phyloP scores from a whole-genome alignment of 1,140 invertebrate genomes.

The Dermatophagoides farinae region DNA sequence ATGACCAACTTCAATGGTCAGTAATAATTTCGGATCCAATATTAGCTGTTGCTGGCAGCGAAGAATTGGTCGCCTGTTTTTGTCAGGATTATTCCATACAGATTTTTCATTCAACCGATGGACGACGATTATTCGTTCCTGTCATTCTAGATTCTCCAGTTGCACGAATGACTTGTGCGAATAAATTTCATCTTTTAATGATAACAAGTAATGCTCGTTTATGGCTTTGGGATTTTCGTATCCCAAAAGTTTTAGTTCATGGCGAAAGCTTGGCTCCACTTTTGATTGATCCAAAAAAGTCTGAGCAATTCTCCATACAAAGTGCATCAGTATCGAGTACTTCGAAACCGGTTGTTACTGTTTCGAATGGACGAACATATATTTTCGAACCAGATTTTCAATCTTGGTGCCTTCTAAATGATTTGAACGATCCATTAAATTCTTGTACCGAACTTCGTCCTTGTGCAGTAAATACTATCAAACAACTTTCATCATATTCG shows the following conservation, averaged over 20 bases:
- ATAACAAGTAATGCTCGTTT: conserved; percentile 20
- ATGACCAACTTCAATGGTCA: conserved; percentile 9
- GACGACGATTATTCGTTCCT: conserved; percentile 36
- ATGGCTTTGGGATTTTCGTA: conserved; percentile 21
- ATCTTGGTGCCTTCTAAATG: conserved; percentile 33
- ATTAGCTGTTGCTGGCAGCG: conserved; percentile 11
- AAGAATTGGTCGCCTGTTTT: conserved; percentile 34
- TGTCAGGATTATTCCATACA: conserved; percentile 44
- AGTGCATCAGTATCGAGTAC: conserved; percentile 36
- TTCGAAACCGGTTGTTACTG: conserved; percentile 39
- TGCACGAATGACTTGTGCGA: conserved; percentile 20
- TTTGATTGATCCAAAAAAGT: conserved; percentile 19
- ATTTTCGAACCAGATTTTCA: conserved; percentile 39
- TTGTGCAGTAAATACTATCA: background rate
- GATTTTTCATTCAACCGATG: conserved; percentile 34
- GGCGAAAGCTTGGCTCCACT: conserved; percentile 25
- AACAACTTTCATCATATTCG: background rate
- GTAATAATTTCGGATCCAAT: conserved; percentile 11
- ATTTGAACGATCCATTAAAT: conserved; percentile 23
- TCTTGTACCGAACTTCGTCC: conserved; percentile 25
- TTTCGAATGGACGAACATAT: conserved; percentile 44
- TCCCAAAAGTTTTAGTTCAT: conserved; percentile 21
- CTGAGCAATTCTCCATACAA: conserved; percentile 26
- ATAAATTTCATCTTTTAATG: conserved; percentile 23
- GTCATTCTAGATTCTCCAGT: conserved; percentile 36